Evolutionary conservation across 1,140 invertebrate species (phyloP).

Genomic region (Drosophila erecta): DNA sequence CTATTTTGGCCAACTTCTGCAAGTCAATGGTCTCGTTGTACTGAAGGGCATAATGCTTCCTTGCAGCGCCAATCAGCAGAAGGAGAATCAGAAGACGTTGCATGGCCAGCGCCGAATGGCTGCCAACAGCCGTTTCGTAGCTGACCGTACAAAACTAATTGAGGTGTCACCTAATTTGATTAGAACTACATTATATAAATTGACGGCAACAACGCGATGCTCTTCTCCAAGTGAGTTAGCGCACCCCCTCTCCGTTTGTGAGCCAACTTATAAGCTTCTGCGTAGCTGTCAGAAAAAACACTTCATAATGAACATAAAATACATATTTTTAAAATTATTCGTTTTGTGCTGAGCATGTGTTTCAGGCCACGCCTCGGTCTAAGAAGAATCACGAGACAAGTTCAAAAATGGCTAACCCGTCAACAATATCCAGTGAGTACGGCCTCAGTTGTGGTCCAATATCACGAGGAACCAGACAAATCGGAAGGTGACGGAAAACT

Average conservation of each 20-base stretch:
- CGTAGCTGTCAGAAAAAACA: neutral
- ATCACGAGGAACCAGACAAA: slow-evolving; percentile 53
- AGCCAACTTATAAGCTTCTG: neutral
- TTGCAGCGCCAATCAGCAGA: neutral
- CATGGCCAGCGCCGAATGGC: neutral
- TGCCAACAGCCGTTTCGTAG: neutral
- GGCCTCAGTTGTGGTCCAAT: slow-evolving; percentile 10
- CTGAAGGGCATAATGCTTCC: neutral
- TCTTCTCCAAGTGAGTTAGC: neutral
- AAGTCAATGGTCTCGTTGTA: neutral
- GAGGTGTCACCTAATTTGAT: neutral
- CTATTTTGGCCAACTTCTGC: neutral
- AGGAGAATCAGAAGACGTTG: neutral
- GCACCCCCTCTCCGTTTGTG: too few relatives aligned
- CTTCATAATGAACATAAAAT: slow-evolving; percentile 2
- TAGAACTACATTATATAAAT: too few relatives aligned
- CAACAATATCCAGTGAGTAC: slow-evolving; percentile 3
- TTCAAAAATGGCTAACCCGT: slow-evolving; percentile 23
- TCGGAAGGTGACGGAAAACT: slow-evolving; percentile 54
- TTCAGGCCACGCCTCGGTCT: slow-evolving; percentile 22
- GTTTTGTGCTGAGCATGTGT: slow-evolving; percentile 14
- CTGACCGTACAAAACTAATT: neutral
- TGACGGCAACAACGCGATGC: neutral
- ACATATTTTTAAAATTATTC: neutral
- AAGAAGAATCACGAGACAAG: slow-evolving; percentile 10